These are phyloP conservation scores for Malurus leucopterus DNA, from an alignment of 2,797 vertebrate species.

Conservation along the genomic window DNA sequence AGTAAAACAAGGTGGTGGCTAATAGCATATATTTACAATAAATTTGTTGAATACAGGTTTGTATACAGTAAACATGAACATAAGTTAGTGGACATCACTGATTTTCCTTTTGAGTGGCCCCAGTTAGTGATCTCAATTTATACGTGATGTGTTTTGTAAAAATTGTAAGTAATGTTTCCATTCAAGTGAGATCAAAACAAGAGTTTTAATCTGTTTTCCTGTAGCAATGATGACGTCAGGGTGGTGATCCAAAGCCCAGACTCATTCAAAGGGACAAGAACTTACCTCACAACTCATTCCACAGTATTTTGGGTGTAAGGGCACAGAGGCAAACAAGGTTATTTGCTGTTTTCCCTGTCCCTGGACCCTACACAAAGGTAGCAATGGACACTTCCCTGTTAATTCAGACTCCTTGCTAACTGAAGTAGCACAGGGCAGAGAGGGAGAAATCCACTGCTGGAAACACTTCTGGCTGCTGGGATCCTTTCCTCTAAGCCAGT, in stretches of 20 bases:
- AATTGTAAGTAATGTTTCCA: background rate
- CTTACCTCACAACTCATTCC: background rate
- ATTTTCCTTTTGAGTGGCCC: background rate
- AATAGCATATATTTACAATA: background rate
- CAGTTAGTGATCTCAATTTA: background rate
- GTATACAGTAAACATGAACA: background rate
- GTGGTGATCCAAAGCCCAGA: background rate
- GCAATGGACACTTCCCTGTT: background rate
- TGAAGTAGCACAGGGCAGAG: background rate
- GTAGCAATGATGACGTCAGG: background rate
- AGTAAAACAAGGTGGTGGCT: background rate
- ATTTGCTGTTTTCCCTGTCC: background rate
- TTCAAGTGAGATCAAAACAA: background rate
- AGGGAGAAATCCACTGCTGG: background rate
- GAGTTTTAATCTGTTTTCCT: background rate
- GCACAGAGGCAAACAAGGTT: background rate
- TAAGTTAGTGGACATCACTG: background rate
- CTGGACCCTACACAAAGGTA: rapidly evolving
- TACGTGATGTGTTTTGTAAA: background rate
- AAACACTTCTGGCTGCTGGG: background rate
- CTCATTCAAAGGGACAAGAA: background rate
- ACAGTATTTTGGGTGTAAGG: background rate
- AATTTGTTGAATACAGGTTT: background rate
- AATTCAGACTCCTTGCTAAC: background rate
- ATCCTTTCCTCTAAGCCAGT: background rate